Conservation (phyloP, 2,888 invertebrate species). For the Chironomus tentans region DNA sequence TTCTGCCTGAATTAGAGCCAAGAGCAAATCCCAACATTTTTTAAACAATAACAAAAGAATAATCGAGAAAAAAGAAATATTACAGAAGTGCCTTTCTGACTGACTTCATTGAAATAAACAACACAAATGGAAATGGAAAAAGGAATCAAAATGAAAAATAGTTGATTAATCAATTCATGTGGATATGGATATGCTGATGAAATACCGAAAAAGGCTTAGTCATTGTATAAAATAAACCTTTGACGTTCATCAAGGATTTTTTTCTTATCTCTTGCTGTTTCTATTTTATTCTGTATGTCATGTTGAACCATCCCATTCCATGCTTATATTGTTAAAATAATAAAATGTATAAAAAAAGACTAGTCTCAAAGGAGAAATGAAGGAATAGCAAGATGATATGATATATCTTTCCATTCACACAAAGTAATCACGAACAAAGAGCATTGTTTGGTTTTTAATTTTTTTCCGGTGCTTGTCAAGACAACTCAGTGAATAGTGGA, state of each 20-base stretch:
- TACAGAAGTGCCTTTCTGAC: no score
- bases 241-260: neutral
- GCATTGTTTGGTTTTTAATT: constrained; percentile 21
- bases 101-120: no score
- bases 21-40: no score
- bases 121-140: no score
- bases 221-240: neutral
- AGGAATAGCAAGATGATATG: neutral
- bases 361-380: neutral
- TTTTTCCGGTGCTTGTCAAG: neutral
- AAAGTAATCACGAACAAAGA: constrained; percentile 23
- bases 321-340: neutral
- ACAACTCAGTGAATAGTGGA: neutral
- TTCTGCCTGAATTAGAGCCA: no score
- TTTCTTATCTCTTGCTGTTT: neutral
- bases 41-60: no score
- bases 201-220: neutral
- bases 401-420: constrained; percentile 1
- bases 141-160: no score
- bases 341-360: neutral
- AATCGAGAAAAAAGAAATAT: no score
- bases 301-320: neutral
- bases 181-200: neutral
- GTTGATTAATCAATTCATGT: neutral
- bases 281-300: neutral